Conservation (phyloP, 2,888 invertebrate genomes). For the Megastigmus dorsalis region DNA sequence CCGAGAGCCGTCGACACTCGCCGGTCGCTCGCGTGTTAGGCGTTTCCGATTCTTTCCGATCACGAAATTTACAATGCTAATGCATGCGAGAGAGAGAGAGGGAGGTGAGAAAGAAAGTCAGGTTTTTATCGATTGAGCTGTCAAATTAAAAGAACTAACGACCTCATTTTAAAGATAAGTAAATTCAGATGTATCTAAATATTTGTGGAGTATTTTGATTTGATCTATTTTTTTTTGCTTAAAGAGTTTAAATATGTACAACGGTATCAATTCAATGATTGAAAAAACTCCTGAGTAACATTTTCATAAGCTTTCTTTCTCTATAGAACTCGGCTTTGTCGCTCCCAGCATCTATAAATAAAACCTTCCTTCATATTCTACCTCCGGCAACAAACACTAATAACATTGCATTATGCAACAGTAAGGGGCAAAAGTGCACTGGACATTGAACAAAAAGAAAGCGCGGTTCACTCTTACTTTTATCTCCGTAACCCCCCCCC, state of each 20-base stretch:
- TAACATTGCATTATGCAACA: background rate
- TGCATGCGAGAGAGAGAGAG: too few species aligned
- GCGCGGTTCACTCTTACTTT: constrained; percentile 27
- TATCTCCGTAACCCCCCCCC: background rate
- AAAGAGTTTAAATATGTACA: too few species aligned
- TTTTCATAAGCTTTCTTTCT: too few species aligned
- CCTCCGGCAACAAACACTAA: too few species aligned
- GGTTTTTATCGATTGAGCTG: background rate
- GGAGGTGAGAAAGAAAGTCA: too few species aligned
- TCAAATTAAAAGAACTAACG: constrained; percentile 9
- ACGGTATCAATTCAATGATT: too few species aligned
- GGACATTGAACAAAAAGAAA: background rate
- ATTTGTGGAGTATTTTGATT: too few species aligned
- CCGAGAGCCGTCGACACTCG: background rate
- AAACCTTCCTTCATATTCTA: background rate
- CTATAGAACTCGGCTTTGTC: constrained; percentile 16
- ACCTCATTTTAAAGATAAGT: constrained; percentile 28
- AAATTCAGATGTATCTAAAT: too few species aligned
- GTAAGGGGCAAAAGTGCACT: background rate
- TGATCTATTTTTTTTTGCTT: too few species aligned
- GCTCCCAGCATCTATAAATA: background rate
- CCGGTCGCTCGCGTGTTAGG: background rate
- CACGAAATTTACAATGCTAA: constrained; percentile 20
- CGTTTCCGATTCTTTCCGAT: background rate
- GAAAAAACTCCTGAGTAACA: too few species aligned